Evolutionary conservation across 92 coral and sea anemone genomes (phyloP).

Genomic region (Parazoanthus darwini): DNA sequence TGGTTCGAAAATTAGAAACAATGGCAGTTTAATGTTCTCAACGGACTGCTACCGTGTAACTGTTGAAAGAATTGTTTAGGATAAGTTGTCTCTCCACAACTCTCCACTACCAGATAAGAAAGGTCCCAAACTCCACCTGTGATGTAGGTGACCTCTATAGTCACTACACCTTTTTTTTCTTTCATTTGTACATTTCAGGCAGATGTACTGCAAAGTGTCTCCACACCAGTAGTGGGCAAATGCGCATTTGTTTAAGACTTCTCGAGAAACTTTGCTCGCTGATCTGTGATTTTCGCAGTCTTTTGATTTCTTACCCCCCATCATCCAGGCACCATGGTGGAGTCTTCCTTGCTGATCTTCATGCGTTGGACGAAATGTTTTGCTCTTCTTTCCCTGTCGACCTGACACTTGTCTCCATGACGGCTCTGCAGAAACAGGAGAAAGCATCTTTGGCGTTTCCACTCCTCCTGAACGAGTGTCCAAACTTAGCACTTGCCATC

Average conservation of each 20-base stretch:
- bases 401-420: conserved; percentile 28
- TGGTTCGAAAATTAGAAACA: no score
- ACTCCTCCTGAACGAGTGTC: neutral
- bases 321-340: conserved; percentile 60
- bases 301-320: conserved; percentile 44
- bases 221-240: conserved; percentile 48
- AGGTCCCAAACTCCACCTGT: conserved; percentile 16
- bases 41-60: no score
- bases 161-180: neutral
- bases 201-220: conserved; percentile 27
- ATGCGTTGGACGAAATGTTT: conserved; percentile 21
- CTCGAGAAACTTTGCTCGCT: neutral
- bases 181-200: conserved; percentile 25
- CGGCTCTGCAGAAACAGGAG: neutral
- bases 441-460: neutral
- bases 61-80: conserved; percentile 30
- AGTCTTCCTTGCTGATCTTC: conserved; percentile 45
- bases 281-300: conserved; percentile 45
- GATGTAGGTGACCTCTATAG: conserved; percentile 15
- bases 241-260: neutral
- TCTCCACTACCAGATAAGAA: conserved; percentile 27
- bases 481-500: neutral
- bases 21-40: no score
- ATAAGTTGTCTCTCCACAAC: conserved; percentile 11
- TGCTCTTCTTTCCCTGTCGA: conserved; percentile 1